phyloP scores from a whole-genome alignment of 2,888 invertebrate species.

The Rotaria magnacalcarata region DNA sequence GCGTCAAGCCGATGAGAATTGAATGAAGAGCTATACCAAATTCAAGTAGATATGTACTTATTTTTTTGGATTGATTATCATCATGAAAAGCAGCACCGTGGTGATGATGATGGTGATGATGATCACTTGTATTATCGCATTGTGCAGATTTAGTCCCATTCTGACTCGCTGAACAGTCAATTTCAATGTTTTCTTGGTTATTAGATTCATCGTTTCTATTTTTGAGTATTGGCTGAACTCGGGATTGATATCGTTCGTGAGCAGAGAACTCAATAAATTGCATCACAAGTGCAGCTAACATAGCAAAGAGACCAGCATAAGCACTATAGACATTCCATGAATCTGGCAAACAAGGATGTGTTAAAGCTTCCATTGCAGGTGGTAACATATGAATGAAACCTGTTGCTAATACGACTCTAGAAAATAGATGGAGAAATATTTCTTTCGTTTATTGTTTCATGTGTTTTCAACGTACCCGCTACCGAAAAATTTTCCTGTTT shows the following conservation, averaged over 20 bases:
- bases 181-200: no score
- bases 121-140: neutral
- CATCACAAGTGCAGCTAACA: constrained; percentile 1
- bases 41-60: constrained; percentile 32
- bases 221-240: neutral
- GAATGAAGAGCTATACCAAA: constrained; percentile 15
- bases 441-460: neutral
- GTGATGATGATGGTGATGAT: neutral
- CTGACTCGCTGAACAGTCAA: no score
- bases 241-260: neutral
- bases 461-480: neutral
- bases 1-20: neutral
- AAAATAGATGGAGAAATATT: neutral
- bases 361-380: neutral
- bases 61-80: neutral
- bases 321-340: neutral
- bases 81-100: constrained; percentile 9
- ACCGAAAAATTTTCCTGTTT: constrained; percentile 23
- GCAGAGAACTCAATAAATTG: constrained; percentile 9
- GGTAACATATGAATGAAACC: constrained; percentile 34
- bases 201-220: neutral
- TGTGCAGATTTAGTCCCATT: no score
- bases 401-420: neutral
- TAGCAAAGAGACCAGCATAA: constrained; percentile 29
- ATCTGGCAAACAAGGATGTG: neutral